These are phyloP conservation scores for Prunella himalayana DNA, from an alignment of 2,113 vertebrate genomes.

Conservation along the genomic window DNA sequence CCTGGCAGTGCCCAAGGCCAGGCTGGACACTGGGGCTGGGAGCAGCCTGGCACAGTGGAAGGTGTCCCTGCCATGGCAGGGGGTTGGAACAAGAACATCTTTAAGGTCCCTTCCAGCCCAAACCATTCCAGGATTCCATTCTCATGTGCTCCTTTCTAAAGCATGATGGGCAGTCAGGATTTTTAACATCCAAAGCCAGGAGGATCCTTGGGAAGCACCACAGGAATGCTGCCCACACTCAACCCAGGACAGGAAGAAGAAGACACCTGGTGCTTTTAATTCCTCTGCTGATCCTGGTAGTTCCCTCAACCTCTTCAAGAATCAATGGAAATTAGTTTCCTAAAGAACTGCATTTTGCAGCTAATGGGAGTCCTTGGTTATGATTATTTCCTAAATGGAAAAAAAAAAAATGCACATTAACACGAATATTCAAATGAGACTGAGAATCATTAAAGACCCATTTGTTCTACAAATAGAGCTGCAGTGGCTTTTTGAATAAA, in stretches of 20 bases:
- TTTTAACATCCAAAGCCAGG: not conserved
- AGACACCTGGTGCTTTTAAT: not conserved
- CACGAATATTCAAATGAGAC: constrained; percentile 29
- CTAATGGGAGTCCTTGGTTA: constrained; percentile 2
- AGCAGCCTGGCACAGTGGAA: not conserved
- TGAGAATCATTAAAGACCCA: constrained; percentile 10
- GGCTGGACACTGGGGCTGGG: not conserved
- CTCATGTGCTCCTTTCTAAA: not conserved
- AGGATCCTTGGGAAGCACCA: not conserved
- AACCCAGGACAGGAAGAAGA: not conserved
- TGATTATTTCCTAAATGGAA: not conserved
- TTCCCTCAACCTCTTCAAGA: not conserved
- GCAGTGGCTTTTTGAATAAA: not conserved
- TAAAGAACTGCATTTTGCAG: not conserved
- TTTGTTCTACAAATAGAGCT: constrained; percentile 44
- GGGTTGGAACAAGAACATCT: not conserved
- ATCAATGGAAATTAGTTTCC: constrained; percentile 10
- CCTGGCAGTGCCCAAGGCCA: not conserved
- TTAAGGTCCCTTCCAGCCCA: not conserved
- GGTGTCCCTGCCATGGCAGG: not conserved
- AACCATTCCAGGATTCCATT: too few relatives aligned
- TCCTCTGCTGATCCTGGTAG: not conserved
- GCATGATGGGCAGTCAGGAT: not conserved
- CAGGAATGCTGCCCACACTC: not conserved
- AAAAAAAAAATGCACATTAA: constrained; percentile 19